phyloP scores from a whole-genome alignment of 2,797 vertebrate species.

The Orestias chungarensis region DNA sequence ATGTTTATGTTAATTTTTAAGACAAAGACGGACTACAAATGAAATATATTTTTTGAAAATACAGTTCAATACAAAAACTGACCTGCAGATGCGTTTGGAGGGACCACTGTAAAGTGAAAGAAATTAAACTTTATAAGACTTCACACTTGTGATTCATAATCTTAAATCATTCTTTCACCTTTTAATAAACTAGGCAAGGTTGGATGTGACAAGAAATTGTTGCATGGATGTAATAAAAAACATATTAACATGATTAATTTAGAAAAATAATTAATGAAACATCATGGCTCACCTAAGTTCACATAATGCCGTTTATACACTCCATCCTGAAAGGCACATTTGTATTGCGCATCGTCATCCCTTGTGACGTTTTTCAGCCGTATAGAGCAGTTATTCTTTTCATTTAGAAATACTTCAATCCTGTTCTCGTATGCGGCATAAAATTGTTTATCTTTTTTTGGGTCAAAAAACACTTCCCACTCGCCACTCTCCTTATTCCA shows the following conservation, averaged over 20 bases:
- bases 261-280: too few species aligned
- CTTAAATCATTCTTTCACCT: too few species aligned
- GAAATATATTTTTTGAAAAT: neutral
- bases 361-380: slow-evolving; percentile 13
- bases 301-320: accelerated
- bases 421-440: neutral
- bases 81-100: neutral
- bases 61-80: neutral
- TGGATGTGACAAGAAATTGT: too few species aligned
- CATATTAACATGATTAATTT: too few species aligned
- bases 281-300: too few species aligned
- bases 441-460: too few species aligned
- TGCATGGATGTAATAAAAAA: too few species aligned
- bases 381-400: slow-evolving; percentile 50
- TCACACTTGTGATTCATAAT: too few species aligned
- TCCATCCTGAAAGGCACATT: neutral
- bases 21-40: neutral
- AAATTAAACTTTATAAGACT: neutral
- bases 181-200: too few species aligned
- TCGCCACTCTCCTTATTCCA: too few species aligned
- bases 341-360: slow-evolving; percentile 30
- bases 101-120: neutral
- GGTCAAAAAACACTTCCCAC: too few species aligned
- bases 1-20: too few species aligned
- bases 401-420: neutral